These are phyloP conservation scores for Struthio camelus DNA, from an alignment of 2,113 vertebrate species.

Conservation along the genomic window DNA sequence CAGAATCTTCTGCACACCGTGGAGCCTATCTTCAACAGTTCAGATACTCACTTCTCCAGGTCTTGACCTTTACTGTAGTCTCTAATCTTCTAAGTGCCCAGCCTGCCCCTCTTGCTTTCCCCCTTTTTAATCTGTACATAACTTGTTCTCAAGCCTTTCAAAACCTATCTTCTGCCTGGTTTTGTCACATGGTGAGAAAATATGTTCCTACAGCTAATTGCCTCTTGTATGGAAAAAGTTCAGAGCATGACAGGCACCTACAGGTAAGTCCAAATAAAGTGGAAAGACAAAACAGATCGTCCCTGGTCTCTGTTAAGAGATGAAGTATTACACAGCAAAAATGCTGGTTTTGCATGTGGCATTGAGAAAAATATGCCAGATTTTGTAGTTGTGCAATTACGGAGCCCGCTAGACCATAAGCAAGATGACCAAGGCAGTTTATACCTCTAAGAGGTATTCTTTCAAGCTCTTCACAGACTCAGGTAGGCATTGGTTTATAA, in stretches of 20 bases:
- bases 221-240: not conserved
- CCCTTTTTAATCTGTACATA: not conserved
- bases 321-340: not conserved
- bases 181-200: not conserved
- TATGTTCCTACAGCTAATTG: not conserved
- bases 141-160: not conserved
- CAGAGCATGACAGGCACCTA: not conserved
- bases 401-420: not conserved
- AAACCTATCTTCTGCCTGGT: not conserved
- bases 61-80: not conserved
- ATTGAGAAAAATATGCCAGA: not conserved
- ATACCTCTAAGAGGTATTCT: not conserved
- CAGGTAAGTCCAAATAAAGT: not conserved
- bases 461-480: not conserved
- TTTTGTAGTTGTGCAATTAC: not conserved
- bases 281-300: not conserved
- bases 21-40: not conserved
- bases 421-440: not conserved
- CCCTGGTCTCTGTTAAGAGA: not conserved
- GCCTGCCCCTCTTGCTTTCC: not conserved
- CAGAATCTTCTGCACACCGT: not conserved
- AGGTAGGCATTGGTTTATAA: not conserved
- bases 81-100: not conserved
- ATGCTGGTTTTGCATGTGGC: not conserved
- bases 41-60: not conserved